These are phyloP conservation scores for Takifugu rubripes DNA, from an alignment of 2,797 vertebrate genomes.

Conservation along the genomic window DNA sequence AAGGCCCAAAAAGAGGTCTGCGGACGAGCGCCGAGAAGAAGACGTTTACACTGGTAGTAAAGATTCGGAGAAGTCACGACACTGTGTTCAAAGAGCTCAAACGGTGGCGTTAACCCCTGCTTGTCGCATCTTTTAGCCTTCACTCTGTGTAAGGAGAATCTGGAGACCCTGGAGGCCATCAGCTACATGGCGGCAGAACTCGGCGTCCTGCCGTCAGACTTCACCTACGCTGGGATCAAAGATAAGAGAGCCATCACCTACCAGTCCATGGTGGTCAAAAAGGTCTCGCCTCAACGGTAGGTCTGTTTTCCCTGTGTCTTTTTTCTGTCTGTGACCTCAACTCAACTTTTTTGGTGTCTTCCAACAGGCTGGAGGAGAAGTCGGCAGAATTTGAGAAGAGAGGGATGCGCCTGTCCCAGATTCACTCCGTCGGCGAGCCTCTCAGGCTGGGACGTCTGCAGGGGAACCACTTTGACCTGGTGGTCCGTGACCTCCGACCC, in stretches of 20 bases:
- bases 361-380: constrained; percentile 80
- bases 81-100: too few relatives aligned
- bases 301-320: not conserved
- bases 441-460: constrained; percentile 86
- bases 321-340: not conserved
- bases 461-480: constrained; percentile 91
- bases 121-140: constrained; percentile 73
- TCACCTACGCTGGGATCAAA: constrained; percentile 94
- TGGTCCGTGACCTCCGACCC: constrained; percentile 81
- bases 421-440: constrained; percentile 74
- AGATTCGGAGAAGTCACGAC: too few relatives aligned
- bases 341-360: constrained; percentile 3
- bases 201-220: constrained; percentile 89
- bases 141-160: constrained; percentile 89
- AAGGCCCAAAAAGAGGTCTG: constrained; percentile 75
- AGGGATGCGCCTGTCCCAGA: constrained; percentile 80
- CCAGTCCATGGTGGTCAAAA: constrained; percentile 93
- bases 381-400: constrained; percentile 77
- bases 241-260: constrained; percentile 92
- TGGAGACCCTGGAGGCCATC: constrained; percentile 93
- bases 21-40: constrained; percentile 66
- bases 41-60: constrained; percentile 84
- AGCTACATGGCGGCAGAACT: constrained; percentile 86
- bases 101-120: too few relatives aligned
- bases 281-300: constrained; percentile 87